Evolutionary conservation across 2,888 invertebrate genomes (phyloP), one percentile per base, ranked within the genome.

Genomic region (Mechanitis messenoides): DNA sequence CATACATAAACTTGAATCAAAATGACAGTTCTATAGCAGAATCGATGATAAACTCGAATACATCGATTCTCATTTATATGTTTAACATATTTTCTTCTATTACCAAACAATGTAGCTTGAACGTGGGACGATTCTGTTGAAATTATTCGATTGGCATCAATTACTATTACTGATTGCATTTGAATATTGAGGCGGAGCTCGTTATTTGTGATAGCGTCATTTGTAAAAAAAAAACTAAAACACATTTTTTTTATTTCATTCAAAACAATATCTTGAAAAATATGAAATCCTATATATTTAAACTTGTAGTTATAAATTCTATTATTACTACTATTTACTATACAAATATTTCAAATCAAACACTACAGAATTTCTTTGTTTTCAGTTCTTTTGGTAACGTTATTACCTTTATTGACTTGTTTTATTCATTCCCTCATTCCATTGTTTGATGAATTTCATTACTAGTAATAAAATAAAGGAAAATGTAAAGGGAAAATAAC

Each of bases 91-190:
- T 63, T 63, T 63, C 63, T 65, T 56, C 55, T 59, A 61, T 63
- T 59, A 63, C 56, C 57, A 61, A 58, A 60, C 59, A 31, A 59
- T 61, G 65, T 65, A 55, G 65, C 63, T 38, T 59, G 45, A 46
- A n/a, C 55, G 65, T 65, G 63, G 65, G 65, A 38, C 50, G 50
- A 50, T 50, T 50, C 31, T 50, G 62, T 35, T 53, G 59, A 62
- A 59, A 59, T 31, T 63, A 58, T 50, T 66, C 66, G 58, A 60
- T 64, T 58, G 66, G 64, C 64, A 56, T 64, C 61, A 64, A 64
- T 66, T 62, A 66, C 60, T 38, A 45, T 63, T 60, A 60, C 47
- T 59, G 65, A 64, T 64, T 66, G 63, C 59, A 58, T 56, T 58
- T 56, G 47, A 53, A 64, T 61, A 58, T 55, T 62, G 60, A 60